Percentiles rank a stretch among this genome's conserved stretches.
phyloP scores from a whole-genome alignment of 2,888 invertebrate genomes.

The Tolmerus cingulatus region DNA sequence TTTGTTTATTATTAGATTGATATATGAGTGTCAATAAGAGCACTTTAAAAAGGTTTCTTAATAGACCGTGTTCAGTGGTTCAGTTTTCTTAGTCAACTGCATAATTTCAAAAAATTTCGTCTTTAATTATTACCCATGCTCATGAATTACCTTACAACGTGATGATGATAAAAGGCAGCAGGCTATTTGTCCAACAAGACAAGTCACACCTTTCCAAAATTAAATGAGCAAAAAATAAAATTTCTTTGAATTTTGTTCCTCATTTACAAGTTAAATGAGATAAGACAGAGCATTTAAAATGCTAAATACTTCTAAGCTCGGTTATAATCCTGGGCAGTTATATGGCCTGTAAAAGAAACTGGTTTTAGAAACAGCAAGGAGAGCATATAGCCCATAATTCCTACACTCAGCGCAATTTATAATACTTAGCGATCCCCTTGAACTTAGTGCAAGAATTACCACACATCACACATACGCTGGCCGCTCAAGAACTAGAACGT shows the following conservation, averaged over 20 bases:
- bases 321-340: neutral
- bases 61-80: too few relatives aligned
- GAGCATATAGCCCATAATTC: neutral
- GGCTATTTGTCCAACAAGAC: neutral
- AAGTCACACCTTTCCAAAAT: neutral
- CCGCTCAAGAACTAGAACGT: neutral
- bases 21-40: too few relatives aligned
- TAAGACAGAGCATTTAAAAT: neutral
- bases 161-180: too few relatives aligned
- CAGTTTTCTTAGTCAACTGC: too few relatives aligned
- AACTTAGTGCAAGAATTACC: neutral
- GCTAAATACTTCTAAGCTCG: neutral
- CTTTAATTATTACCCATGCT: too few relatives aligned
- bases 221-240: neutral
- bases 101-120: too few relatives aligned
- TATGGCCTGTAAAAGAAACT: neutral
- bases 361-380: neutral
- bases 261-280: neutral
- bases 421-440: constrained; percentile 11
- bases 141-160: too few relatives aligned
- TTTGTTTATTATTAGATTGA: too few relatives aligned
- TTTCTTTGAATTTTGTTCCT: neutral
- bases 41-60: too few relatives aligned
- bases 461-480: neutral
- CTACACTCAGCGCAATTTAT: neutral